These are phyloP conservation scores for Trematocara zebra DNA, from an alignment of 2,113 vertebrate genomes.

Conservation along the genomic window DNA sequence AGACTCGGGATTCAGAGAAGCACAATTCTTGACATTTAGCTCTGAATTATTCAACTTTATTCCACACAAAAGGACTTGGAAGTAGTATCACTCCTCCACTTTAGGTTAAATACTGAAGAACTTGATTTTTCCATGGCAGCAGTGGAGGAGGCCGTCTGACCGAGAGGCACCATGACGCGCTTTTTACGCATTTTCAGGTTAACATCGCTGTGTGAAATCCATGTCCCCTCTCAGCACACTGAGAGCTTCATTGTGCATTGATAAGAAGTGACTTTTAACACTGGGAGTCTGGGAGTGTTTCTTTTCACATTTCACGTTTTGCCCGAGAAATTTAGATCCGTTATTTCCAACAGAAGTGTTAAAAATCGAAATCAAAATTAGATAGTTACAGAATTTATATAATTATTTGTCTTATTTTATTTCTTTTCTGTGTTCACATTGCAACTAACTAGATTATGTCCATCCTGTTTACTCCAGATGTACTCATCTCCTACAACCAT, in stretches of 20 bases:
- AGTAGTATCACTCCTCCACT: neutral
- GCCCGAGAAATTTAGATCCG: neutral
- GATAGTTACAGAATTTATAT: neutral
- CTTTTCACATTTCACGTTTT: neutral
- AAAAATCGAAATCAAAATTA: neutral
- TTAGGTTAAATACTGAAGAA: neutral
- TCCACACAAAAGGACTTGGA: neutral
- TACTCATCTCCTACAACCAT: constrained; percentile 80
- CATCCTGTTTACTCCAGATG: constrained; percentile 65
- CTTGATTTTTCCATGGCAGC: constrained; percentile 12
- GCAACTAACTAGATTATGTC: neutral
- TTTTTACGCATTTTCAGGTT: constrained; percentile 71
- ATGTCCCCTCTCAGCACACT: constrained; percentile 47
- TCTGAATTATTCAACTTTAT: neutral
- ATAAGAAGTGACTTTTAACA: constrained; percentile 43
- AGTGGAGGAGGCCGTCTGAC: constrained; percentile 26
- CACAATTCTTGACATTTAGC: neutral
- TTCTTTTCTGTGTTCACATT: neutral
- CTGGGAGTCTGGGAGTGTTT: neutral
- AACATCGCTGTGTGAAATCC: constrained; percentile 64
- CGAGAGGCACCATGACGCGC: constrained; percentile 58
- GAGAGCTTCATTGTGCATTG: constrained; percentile 71
- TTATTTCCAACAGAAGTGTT: neutral
- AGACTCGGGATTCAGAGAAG: neutral
- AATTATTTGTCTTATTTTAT: neutral